Base-by-base conservation (phyloP, 2,888 invertebrate species). In the Punctoribates punctum region DNA sequence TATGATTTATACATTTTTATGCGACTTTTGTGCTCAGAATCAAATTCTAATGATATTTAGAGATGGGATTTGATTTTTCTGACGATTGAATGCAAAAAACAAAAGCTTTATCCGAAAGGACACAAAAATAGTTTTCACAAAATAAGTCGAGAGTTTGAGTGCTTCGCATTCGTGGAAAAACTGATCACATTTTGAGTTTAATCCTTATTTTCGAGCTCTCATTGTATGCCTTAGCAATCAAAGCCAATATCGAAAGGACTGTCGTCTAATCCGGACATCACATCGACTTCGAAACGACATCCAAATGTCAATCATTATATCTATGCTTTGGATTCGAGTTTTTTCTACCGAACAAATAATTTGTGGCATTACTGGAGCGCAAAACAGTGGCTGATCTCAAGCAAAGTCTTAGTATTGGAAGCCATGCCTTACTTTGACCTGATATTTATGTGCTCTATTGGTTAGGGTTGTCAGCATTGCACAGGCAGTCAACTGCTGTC, bases 291-390 rank as follows among this genome's bases (percentile, higher is more conserved):
- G 1, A 23, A 46, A 70, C 46, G 23, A 15, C 70, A 60, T 29
- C 29, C 25, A 65, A 29, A 60, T 60, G 60, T 60, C 60, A n/a
- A 70, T 46, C 46, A 20, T 54, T 54, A 20, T n/a, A 8, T 17
- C 20, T 20, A 20, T 54, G n/a, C 25, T 57, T 27, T 42, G 17
- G n/a, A 29, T 42, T 70, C 17, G n/a, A 20, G 67, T 67, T 67
- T 9, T 38, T 23, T 38, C 46, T 70, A n/a, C n/a, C n/a, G 27
- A 65, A 34, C 65, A 46, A 70, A 70, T 70, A 15, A 42, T 70
- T 70, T 42, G 70, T 46, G 46, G 42, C 23, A 23, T 42, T 70
- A 70, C 15, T 65, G 34, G 38, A 65, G 65, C 65, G 34, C 65
- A 65, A 65, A 65, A 65, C 34, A 38, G 29, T 8, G 17, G n/a